These are phyloP conservation scores for Sarotherodon lohbergeri DNA, from an alignment of 2,113 vertebrate genomes.

Conservation along the genomic window DNA sequence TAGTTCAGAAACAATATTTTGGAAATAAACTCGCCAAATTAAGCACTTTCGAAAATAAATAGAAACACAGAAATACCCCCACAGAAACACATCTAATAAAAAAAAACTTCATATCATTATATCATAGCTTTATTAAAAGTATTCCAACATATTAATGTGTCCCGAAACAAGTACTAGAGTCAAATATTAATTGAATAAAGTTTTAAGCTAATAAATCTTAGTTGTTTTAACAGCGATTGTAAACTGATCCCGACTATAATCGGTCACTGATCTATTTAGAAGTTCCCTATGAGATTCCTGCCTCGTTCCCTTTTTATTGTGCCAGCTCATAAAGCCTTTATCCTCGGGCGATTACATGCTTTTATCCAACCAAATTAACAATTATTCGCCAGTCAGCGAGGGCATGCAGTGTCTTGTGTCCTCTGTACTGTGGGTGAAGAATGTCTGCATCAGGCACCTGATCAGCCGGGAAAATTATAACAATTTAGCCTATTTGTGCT, in stretches of 20 bases:
- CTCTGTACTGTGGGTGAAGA: background rate
- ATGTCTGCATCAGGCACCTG: background rate
- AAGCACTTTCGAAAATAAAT: background rate
- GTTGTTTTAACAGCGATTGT: background rate
- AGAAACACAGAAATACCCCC: too few relatives aligned
- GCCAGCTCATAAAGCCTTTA: background rate
- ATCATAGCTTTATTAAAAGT: background rate
- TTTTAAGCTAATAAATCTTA: background rate
- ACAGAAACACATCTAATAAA: background rate
- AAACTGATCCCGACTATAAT: background rate
- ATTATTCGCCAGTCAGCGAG: conserved; percentile 1
- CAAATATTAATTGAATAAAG: background rate
- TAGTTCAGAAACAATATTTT: background rate
- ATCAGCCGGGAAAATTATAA: background rate
- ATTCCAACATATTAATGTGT: background rate
- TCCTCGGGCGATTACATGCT: background rate
- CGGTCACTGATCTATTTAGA: background rate
- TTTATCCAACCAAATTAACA: conserved; percentile 17
- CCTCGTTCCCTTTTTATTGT: background rate
- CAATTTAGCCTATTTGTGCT: background rate
- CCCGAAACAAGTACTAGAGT: background rate
- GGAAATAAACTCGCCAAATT: background rate
- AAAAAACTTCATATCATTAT: background rate
- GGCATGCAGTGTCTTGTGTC: conserved; percentile 31
- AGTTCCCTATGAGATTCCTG: background rate